Evolutionary conservation across 1,140 invertebrate genomes (phyloP), one percentile per base, ranked within the genome.

Genomic region (Zaprionus ornatus): DNA sequence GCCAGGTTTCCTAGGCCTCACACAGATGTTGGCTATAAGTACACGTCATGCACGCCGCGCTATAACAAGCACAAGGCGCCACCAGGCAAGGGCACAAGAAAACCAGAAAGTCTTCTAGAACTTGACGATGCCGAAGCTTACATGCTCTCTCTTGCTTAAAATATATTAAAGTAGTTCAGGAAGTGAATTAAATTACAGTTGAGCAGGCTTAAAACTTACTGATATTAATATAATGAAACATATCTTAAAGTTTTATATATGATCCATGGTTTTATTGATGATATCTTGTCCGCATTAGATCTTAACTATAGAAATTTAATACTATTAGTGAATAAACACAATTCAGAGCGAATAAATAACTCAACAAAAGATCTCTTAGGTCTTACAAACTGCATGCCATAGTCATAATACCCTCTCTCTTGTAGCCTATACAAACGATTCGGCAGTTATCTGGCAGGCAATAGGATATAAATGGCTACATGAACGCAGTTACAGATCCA

Each of bases 381-480:
- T 45, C 5, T 50, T 5, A 50, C 10, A 10, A 50, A 19, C 12
- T 23, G 19, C 7, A 13, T 23, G 45, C 1, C 19, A 23, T 2
- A 50, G 19, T 50, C 45, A 5, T 0, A 4, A 23, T 50, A 50
- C 45, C 19, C 45, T 50, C 45, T 50, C 45, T 1, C 42, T 19
- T 48, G 1, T 1, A 48, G 45, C 19, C 17, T 50, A 50, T 50
- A 21, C 45, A 50, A 50, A 50, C 45, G 45, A 50, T 50, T 77
- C 70, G 56, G 70, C 71, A 80, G 74, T 80, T 88, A 88, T 79
- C 84, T 88, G 82, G 56, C 59, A 72, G 67, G 66, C 74, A 80
- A 71, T 81, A 74, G 29, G 64, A 81, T 76, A 88, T 84, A 79
- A 88, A 88, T 84, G 73, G 85, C 71, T 42, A 65, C 83, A 88